Conservation (phyloP, 1,140 invertebrate genomes). For the Platyura marginata region DNA sequence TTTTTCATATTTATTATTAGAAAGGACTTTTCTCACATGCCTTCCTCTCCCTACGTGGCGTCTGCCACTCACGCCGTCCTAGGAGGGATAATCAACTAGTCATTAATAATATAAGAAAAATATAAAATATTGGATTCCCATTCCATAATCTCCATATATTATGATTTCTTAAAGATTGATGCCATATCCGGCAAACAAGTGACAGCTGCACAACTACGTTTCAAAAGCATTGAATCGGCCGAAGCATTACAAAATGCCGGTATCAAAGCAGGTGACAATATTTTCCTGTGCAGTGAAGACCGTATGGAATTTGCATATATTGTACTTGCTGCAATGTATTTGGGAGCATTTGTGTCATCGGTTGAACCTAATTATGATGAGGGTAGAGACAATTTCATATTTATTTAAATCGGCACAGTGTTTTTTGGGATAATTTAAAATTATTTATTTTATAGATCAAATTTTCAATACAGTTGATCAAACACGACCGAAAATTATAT, state of each 20-base stretch:
- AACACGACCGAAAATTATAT: conserved; percentile 44
- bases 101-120: no score
- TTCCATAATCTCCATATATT: no score
- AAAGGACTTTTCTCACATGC: no score
- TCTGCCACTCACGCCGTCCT: no score
- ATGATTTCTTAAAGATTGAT: conserved; percentile 29
- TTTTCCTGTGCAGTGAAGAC: conserved; percentile 39
- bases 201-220: conserved; percentile 22
- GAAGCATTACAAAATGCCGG: conserved; percentile 23
- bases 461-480: conserved; percentile 39
- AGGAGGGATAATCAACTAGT: no score
- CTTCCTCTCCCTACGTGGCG: no score
- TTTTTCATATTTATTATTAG: no score
- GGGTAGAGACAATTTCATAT: no score
- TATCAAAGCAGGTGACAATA: conserved; percentile 29
- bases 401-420: no score
- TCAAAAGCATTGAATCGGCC: conserved; percentile 25
- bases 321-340: conserved; percentile 28
- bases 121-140: no score
- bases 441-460: conserved; percentile 30
- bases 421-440: no score
- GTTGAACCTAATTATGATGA: conserved; percentile 37
- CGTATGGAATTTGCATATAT: conserved; percentile 31
- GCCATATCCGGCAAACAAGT: conserved; percentile 23
- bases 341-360: conserved; percentile 35